phyloP scores from a whole-genome alignment of 2,797 vertebrate genomes.

The Cossypha polioptera region DNA sequence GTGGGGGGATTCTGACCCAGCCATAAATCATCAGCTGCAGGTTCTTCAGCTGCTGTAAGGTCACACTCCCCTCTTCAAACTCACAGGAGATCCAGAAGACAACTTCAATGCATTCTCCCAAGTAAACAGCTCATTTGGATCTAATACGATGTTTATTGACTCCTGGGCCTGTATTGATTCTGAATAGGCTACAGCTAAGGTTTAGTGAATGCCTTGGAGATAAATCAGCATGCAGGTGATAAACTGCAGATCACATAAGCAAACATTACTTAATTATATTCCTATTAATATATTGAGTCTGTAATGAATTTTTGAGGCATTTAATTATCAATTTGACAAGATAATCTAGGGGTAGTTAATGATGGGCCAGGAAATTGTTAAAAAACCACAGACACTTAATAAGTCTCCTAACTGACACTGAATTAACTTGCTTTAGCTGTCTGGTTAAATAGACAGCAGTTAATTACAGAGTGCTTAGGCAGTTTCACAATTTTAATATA shows the following conservation, averaged over 20 bases:
- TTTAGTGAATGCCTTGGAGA: slow-evolving; percentile 71
- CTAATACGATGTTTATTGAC: slow-evolving; percentile 70
- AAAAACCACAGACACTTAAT: slow-evolving; percentile 68
- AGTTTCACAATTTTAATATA: slow-evolving; percentile 68
- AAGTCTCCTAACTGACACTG: slow-evolving; percentile 72
- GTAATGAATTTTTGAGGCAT: slow-evolving; percentile 78
- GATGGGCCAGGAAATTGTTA: slow-evolving; percentile 74
- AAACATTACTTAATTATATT: slow-evolving; percentile 79
- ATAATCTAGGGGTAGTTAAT: slow-evolving; percentile 78
- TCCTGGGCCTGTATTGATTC: slow-evolving; percentile 70
- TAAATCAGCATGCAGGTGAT: slow-evolving; percentile 76
- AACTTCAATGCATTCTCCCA: slow-evolving; percentile 28
- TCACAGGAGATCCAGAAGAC: neutral
- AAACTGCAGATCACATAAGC: slow-evolving; percentile 73
- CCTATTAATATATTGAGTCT: slow-evolving; percentile 73
- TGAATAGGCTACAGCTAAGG: slow-evolving; percentile 49
- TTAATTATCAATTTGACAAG: slow-evolving; percentile 80
- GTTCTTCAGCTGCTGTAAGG: neutral
- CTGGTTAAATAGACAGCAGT: slow-evolving; percentile 74
- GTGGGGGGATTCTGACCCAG: neutral
- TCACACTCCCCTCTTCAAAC: neutral
- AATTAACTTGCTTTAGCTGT: slow-evolving; percentile 72
- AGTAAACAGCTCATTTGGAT: slow-evolving; percentile 62
- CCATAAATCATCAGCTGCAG: neutral
- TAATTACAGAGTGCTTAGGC: slow-evolving; percentile 73